Percentiles rank a stretch among this genome's conserved stretches.
phyloP scores from a whole-genome alignment of 2,113 vertebrate genomes.

The Dicrurus megarhynchus region DNA sequence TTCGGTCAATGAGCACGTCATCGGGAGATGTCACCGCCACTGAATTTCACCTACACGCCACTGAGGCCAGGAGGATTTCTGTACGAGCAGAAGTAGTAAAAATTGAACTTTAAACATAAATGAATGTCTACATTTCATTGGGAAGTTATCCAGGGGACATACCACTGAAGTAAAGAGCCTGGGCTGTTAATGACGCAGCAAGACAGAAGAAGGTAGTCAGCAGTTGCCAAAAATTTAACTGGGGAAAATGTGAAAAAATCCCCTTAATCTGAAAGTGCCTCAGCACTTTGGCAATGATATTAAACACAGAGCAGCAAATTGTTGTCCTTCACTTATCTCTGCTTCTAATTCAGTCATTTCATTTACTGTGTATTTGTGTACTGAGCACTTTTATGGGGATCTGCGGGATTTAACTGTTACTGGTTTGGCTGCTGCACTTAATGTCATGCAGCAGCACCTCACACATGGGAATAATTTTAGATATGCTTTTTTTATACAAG shows the following conservation, averaged over 20 bases:
- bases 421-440: slow-evolving; percentile 45
- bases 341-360: slow-evolving; percentile 50
- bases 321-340: slow-evolving; percentile 48
- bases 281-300: not conserved
- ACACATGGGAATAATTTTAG: slow-evolving; percentile 63
- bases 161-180: not conserved
- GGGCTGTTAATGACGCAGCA: not conserved
- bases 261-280: slow-evolving; percentile 41
- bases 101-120: not conserved
- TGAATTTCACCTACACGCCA: not conserved
- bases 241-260: slow-evolving; percentile 6
- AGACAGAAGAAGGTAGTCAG: not conserved
- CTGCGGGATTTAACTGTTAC: slow-evolving; percentile 45
- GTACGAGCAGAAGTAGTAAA: not conserved
- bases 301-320: not conserved
- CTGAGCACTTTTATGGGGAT: slow-evolving; percentile 53
- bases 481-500: slow-evolving; percentile 1
- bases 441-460: slow-evolving; percentile 50
- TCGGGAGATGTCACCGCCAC: not conserved
- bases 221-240: slow-evolving; percentile 25
- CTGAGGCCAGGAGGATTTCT: not conserved
- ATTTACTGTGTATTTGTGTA: slow-evolving; percentile 38
- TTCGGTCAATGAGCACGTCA: accelerated
- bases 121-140: not conserved
- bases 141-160: not conserved